A percentile compares a stretch with the other conserved stretches of the same genome.
phyloP scores from a whole-genome alignment of 2,797 vertebrate genomes.

The Danio tinwini region DNA sequence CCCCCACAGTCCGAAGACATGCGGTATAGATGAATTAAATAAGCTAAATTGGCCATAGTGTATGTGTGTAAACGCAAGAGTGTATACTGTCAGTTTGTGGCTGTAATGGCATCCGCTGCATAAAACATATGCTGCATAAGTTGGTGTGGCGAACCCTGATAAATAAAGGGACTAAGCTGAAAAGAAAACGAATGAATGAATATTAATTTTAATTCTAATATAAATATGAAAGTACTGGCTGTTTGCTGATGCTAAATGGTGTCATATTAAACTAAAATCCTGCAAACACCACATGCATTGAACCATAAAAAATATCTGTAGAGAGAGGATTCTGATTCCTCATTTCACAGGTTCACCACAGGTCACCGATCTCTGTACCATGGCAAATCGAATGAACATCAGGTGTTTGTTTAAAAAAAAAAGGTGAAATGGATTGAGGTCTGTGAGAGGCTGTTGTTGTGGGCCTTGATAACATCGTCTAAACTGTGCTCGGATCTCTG shows the following conservation, averaged over 20 bases:
- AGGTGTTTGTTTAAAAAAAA: conserved; percentile 17
- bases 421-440: conserved; percentile 21
- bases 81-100: too few relatives aligned
- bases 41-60: too few relatives aligned
- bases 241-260: not conserved
- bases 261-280: not conserved
- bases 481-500: conserved; percentile 25
- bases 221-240: not conserved
- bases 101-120: too few relatives aligned
- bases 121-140: too few relatives aligned
- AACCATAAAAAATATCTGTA: not conserved
- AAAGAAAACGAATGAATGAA: too few relatives aligned
- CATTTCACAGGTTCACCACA: not conserved
- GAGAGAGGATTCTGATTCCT: not conserved
- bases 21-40: too few relatives aligned
- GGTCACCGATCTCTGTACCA: not conserved
- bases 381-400: not conserved
- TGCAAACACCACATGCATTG: not conserved
- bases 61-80: too few relatives aligned
- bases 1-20: too few relatives aligned
- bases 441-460: conserved; percentile 14
- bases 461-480: conserved; percentile 38
- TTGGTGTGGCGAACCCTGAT: too few relatives aligned
- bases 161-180: too few relatives aligned
- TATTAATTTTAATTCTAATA: not conserved